Conservation (phyloP, 2,113 vertebrate species). For the Hymenochirus boettgeri region DNA sequence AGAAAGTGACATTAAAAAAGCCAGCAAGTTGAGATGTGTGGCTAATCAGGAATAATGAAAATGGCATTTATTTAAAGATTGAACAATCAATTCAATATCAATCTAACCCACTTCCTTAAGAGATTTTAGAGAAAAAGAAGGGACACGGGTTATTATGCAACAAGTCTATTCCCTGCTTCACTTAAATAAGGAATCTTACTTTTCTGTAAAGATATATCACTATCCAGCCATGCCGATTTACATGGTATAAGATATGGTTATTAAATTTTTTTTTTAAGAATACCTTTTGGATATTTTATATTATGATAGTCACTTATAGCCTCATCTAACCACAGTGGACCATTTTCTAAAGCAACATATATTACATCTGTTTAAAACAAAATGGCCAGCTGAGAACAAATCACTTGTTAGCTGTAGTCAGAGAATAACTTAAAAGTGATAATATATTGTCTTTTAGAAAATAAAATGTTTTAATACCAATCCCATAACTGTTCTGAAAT, state of each 20-base stretch:
- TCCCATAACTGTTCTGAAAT: background rate
- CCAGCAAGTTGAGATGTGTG: background rate
- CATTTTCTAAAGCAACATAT: slow-evolving; percentile 8
- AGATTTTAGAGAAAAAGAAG: background rate
- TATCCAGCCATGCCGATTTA: slow-evolving; percentile 1
- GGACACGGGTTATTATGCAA: background rate
- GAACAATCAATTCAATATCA: slow-evolving; percentile 4
- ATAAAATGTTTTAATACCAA: slow-evolving; percentile 22
- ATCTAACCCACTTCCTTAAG: background rate
- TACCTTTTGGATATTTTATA: background rate
- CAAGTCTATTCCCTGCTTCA: background rate
- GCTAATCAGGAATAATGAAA: background rate
- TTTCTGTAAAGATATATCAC: background rate
- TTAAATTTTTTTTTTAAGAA: background rate
- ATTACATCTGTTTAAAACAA: background rate
- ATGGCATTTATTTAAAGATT: slow-evolving; percentile 15
- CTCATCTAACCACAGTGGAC: slow-evolving; percentile 9
- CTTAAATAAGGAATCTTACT: background rate
- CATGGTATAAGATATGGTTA: slow-evolving; percentile 9
- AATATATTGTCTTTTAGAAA: slow-evolving; percentile 4
- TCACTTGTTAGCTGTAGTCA: slow-evolving; percentile 22
- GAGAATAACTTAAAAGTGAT: slow-evolving; percentile 18
- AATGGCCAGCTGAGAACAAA: background rate
- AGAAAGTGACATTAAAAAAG: background rate
- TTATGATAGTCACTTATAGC: slow-evolving; percentile 3